A percentile compares a stretch with the other conserved stretches of the same genome.
Conservation (phyloP, 2,797 vertebrate genomes). For the Myotis vivesi region DNA sequence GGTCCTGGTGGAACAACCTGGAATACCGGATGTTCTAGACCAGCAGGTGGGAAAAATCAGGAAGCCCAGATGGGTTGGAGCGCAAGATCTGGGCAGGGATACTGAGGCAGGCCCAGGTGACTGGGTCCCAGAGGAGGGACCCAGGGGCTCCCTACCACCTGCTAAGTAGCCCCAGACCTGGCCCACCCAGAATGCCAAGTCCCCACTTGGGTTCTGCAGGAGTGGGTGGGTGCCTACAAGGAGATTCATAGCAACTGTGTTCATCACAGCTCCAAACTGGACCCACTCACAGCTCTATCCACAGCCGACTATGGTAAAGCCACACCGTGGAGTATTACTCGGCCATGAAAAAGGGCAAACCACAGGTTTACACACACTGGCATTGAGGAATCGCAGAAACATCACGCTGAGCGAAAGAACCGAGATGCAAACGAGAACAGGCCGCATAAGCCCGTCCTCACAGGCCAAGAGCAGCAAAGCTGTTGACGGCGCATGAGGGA, state of each 20-base stretch:
- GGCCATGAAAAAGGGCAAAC: too few species aligned
- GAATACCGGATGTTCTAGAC: too few species aligned
- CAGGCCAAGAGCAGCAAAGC: background rate
- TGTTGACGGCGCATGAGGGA: rapidly evolving
- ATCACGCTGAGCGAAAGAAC: rapidly evolving
- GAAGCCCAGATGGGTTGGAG: background rate
- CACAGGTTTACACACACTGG: rapidly evolving
- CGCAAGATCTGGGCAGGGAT: background rate
- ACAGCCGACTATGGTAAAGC: rapidly evolving
- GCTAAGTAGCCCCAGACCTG: background rate
- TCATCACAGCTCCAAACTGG: too few species aligned
- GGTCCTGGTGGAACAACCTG: background rate
- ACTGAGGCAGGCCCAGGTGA: background rate
- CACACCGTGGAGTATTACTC: rapidly evolving
- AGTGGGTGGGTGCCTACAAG: rapidly evolving
- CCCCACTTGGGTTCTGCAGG: background rate
- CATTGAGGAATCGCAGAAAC: rapidly evolving
- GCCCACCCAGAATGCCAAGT: rapidly evolving
- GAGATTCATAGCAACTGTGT: rapidly evolving
- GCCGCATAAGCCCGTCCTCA: rapidly evolving
- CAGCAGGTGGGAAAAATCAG: background rate
- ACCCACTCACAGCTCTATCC: rapidly evolving
- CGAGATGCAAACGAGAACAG: rapidly evolving
- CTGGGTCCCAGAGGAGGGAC: background rate
- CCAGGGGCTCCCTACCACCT: too few species aligned